Percentiles rank a stretch among this genome's conserved stretches.
Evolutionary conservation across 2,888 invertebrate genomes (phyloP).

Genomic region (Leptinotarsa juncta): DNA sequence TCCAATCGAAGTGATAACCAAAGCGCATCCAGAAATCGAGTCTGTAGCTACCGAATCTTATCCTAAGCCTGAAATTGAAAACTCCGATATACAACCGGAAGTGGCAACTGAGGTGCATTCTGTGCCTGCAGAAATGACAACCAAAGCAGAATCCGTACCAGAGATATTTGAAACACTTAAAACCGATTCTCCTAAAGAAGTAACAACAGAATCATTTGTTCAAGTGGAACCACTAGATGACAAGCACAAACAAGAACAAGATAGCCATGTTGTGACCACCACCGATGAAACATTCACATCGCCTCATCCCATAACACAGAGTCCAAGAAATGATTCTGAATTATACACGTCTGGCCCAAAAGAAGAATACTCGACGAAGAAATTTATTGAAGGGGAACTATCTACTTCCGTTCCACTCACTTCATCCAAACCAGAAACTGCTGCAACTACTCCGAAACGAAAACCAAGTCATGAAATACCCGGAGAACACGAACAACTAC

Average conservation of each 20-base stretch:
- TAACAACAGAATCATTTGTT: slow-evolving; percentile 31
- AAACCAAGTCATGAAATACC: slow-evolving; percentile 50
- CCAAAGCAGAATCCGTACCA: neutral
- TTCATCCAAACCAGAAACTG: slow-evolving; percentile 38
- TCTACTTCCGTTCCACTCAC: slow-evolving; percentile 55
- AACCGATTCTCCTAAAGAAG: slow-evolving; percentile 7
- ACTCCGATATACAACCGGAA: neutral
- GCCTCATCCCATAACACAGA: slow-evolving; percentile 31
- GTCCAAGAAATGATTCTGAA: slow-evolving; percentile 34
- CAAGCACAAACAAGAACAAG: slow-evolving; percentile 19
- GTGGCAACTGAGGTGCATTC: neutral
- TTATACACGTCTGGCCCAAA: slow-evolving; percentile 48
- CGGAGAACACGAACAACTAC: slow-evolving; percentile 55
- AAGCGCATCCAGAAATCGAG: slow-evolving; percentile 24
- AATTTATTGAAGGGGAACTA: slow-evolving; percentile 54
- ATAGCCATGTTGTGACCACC: slow-evolving; percentile 12
- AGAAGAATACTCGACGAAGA: slow-evolving; percentile 45
- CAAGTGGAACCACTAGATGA: neutral
- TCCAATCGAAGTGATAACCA: neutral
- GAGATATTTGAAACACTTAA: slow-evolving; percentile 12
- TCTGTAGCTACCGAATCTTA: slow-evolving; percentile 1
- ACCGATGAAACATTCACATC: slow-evolving; percentile 33
- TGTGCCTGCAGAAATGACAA: neutral
- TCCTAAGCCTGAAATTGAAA: neutral
- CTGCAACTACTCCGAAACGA: slow-evolving; percentile 37